Conservation (phyloP, 2,797 vertebrate species). For the Alauda arvensis region DNA sequence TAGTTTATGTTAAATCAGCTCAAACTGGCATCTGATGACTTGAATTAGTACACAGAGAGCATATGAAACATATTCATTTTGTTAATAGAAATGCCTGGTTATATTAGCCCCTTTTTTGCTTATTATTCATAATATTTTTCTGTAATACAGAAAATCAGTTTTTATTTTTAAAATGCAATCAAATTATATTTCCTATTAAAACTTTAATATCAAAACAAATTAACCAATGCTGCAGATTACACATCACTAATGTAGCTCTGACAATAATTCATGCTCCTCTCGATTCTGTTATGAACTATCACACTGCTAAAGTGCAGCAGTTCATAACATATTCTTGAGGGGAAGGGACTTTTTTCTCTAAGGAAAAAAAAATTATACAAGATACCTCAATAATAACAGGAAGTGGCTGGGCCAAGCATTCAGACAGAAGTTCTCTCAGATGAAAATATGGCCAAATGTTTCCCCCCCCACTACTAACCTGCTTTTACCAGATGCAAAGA, state of each 20-base stretch:
- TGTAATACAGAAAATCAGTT: constrained; percentile 67
- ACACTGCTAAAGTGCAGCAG: constrained; percentile 35
- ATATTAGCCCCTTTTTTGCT: constrained; percentile 67
- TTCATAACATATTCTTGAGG: constrained; percentile 41
- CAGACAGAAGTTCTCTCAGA: neutral
- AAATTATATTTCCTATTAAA: constrained; percentile 77
- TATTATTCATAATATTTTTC: constrained; percentile 77
- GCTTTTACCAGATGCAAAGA: neutral
- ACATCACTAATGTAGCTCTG: constrained; percentile 63
- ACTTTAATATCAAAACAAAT: constrained; percentile 77
- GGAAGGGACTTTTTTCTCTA: neutral
- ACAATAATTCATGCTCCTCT: constrained; percentile 58
- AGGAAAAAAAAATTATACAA: neutral
- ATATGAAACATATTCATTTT: constrained; percentile 62
- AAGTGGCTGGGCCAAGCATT: neutral
- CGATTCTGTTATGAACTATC: constrained; percentile 53
- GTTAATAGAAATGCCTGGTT: constrained; percentile 69
- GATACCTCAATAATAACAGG: neutral
- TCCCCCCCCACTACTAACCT: neutral
- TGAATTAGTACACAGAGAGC: constrained; percentile 63
- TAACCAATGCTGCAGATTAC: constrained; percentile 71
- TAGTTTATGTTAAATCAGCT: constrained; percentile 35
- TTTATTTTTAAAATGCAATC: constrained; percentile 76
- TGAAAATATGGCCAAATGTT: neutral
- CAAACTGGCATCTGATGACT: constrained; percentile 23